These are phyloP conservation scores for Brachymystax lenok DNA, from an alignment of 2,797 vertebrate species.

Conservation along the genomic window DNA sequence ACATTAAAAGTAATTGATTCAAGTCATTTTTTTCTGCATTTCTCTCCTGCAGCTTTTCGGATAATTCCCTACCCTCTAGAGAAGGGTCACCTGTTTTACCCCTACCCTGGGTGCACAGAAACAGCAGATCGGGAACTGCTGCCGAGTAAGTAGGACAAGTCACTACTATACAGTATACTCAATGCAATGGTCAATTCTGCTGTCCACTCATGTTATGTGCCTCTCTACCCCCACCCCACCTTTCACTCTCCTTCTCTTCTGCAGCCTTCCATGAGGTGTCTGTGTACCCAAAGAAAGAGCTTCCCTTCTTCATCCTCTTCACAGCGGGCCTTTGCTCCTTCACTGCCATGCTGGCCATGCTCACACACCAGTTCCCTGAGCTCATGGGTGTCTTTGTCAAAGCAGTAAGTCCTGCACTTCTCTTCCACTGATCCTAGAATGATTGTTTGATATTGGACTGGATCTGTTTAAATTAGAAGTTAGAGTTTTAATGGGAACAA, in stretches of 20 bases:
- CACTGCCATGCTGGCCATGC: constrained; percentile 96
- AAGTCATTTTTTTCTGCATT: background rate
- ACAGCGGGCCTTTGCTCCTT: constrained; percentile 98
- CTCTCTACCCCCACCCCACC: background rate
- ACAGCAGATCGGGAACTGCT: constrained; percentile 96
- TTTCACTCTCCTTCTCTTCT: constrained; percentile 19
- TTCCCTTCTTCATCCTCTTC: constrained; percentile 99
- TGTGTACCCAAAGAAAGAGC: constrained; percentile 97
- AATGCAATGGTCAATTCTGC: background rate
- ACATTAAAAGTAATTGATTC: background rate
- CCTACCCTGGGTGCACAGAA: constrained; percentile 98
- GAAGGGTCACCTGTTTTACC: constrained; percentile 98
- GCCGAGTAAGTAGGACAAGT: constrained; percentile 82
- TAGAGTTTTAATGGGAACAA: background rate
- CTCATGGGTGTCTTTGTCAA: constrained; percentile 97
- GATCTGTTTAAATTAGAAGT: background rate
- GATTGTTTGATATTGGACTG: background rate
- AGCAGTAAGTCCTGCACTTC: constrained; percentile 83
- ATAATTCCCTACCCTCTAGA: constrained; percentile 98
- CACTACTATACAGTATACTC: background rate
- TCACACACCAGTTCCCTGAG: constrained; percentile 98
- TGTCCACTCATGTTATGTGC: constrained; percentile 10
- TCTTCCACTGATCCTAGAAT: background rate
- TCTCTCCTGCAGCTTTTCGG: constrained; percentile 84
- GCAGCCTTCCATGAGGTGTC: constrained; percentile 97